Percentiles rank a stretch among this genome's conserved stretches.
These are phyloP conservation scores for Leptonema lineaticorne DNA, from an alignment of 1,140 invertebrate species.

Conservation along the genomic window DNA sequence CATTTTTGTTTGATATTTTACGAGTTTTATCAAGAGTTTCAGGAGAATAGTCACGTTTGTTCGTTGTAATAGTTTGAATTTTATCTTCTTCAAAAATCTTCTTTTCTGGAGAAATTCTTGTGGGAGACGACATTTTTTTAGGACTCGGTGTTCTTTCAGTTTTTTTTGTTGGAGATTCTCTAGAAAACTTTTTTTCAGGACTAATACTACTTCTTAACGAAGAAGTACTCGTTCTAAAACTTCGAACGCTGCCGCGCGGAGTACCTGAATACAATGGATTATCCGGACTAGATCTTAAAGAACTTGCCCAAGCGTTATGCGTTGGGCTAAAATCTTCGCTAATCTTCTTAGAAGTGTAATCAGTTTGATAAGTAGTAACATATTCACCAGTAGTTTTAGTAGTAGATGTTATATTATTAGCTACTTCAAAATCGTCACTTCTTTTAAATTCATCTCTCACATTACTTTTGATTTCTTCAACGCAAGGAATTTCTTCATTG, in stretches of 20 bases:
- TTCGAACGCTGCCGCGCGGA: conserved; percentile 51
- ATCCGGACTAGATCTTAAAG: conserved; percentile 63
- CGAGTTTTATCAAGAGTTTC: conserved; percentile 8
- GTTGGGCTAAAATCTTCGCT: conserved; percentile 65
- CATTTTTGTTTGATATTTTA: background rate
- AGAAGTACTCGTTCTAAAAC: conserved; percentile 49
- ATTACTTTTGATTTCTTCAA: conserved; percentile 5
- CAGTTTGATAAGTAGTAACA: conserved; percentile 61
- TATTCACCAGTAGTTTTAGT: conserved; percentile 47
- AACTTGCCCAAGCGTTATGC: conserved; percentile 70
- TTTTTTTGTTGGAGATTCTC: conserved; percentile 17
- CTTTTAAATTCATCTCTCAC: conserved; percentile 25
- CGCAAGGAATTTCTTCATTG: conserved; percentile 14
- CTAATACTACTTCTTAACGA: conserved; percentile 57
- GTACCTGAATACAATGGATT: conserved; percentile 55
- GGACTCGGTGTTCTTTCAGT: conserved; percentile 38
- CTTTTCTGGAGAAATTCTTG: conserved; percentile 37
- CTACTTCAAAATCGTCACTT: conserved; percentile 38
- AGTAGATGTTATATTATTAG: conserved; percentile 15
- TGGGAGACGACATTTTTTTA: conserved; percentile 33
- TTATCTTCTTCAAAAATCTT: background rate
- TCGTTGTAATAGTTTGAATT: background rate
- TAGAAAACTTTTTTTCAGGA: conserved; percentile 53
- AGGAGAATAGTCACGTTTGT: conserved; percentile 22
- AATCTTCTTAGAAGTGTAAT: conserved; percentile 59